Base-by-base conservation (phyloP, 1,140 invertebrate genomes). In the Hypsibius dujardini region DNA sequence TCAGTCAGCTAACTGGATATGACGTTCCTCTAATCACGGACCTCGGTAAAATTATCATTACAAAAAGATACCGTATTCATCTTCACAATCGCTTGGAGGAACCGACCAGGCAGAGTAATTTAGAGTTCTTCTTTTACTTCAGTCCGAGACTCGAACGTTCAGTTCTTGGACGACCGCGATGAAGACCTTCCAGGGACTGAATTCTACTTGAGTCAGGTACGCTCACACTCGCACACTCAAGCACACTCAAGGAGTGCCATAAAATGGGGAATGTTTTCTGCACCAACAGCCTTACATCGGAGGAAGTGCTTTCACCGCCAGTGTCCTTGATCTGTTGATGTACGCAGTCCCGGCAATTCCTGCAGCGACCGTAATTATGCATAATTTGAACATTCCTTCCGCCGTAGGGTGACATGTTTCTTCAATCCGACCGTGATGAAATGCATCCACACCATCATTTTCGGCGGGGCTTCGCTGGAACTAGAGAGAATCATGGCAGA, bases 141-240 rank as follows among this genome's bases (percentile, higher is more conserved):
- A 56, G 50, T 56, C 7, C 50, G 50, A 7, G 50, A 56, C n/a
- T 7, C 50, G 50, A 56, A 56, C n/a, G 50, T 56, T n/a, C 50
- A 56, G n/a, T 56, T 56, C n/a, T 56, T 56, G 50, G 50, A 56
- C n/a, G 50, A 56, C n/a, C 7, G n/a, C n/a, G 50, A 56, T 56
- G 50, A 56, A 56, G 50, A 56, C n/a, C 50, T 56, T 7, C 50
- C 50, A n/a, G 50, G 50, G n/a, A 56, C 50, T 7, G 50, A 56
- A 56, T 56, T 56, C 50, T 56, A 56, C 50, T 56, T 56, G 50
- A 56, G 7, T n/a, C 50, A n/a, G n/a, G n/a, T n/a, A n/a, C n/a
- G n/a, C n/a, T n/a, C n/a, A n/a, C n/a, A n/a, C n/a, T n/a, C n/a
- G n/a, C n/a, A n/a, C n/a, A n/a, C n/a, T n/a, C n/a, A n/a, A n/a